Conservation (phyloP, 2,113 vertebrate species). For the Gobio gobio region DNA sequence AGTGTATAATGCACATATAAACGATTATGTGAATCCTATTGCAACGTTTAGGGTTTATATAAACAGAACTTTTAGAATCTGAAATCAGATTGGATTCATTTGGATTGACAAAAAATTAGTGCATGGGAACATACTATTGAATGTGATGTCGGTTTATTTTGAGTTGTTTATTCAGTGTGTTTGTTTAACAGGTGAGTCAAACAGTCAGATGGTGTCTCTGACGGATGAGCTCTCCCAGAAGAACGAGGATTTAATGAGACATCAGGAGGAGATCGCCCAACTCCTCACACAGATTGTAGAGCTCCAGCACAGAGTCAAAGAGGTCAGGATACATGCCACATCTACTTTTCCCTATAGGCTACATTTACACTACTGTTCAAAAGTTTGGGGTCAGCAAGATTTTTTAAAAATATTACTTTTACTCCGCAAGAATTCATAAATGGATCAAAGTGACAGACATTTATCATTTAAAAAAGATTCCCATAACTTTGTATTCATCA, state of each 20-base stretch:
- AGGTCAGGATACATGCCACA: slow-evolving; percentile 67
- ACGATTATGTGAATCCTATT: background rate
- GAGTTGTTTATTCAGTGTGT: background rate
- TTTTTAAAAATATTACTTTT: no score
- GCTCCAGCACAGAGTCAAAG: slow-evolving; percentile 91
- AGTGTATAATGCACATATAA: background rate
- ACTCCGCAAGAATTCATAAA: background rate
- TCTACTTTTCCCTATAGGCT: no score
- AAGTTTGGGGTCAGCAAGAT: no score
- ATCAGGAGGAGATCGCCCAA: slow-evolving; percentile 95
- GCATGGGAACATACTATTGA: background rate
- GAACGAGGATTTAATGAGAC: slow-evolving; percentile 86
- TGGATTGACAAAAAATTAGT: background rate
- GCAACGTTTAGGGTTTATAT: background rate
- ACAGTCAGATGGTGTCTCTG: slow-evolving; percentile 90
- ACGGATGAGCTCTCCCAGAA: slow-evolving; percentile 89
- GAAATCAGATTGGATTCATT: background rate
- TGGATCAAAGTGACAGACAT: background rate
- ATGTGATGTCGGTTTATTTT: background rate
- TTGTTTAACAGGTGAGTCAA: slow-evolving; percentile 86
- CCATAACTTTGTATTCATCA: background rate
- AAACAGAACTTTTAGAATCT: background rate
- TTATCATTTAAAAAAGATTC: background rate
- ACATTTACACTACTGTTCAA: no score
- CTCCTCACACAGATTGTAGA: slow-evolving; percentile 94